phyloP scores from a whole-genome alignment of 2,797 vertebrate genomes.

The Propithecus deckenii region DNA sequence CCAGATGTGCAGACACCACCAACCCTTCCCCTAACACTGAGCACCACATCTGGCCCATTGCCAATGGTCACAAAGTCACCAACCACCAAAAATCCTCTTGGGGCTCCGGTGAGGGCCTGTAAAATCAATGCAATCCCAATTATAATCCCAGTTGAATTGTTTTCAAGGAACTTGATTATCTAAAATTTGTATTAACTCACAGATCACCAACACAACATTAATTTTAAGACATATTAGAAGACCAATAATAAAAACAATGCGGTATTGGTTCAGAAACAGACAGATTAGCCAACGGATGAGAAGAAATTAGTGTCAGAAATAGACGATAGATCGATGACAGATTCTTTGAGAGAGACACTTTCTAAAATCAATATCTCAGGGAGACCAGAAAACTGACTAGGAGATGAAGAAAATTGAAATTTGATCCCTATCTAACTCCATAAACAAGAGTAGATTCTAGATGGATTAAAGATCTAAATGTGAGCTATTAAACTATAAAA shows the following conservation, averaged over 20 bases:
- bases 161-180: conserved; percentile 30
- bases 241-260: not conserved
- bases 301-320: not conserved
- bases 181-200: not conserved
- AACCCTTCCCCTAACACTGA: not conserved
- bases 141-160: not conserved
- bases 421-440: not conserved
- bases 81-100: not conserved
- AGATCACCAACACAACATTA: not conserved
- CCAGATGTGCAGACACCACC: conserved; percentile 34
- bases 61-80: conserved; percentile 57
- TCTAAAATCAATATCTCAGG: not conserved
- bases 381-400: not conserved
- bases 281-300: not conserved
- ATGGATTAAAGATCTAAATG: not conserved
- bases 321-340: not conserved
- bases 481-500: not conserved
- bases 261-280: not conserved
- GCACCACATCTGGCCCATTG: not conserved
- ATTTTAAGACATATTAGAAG: conserved; percentile 10
- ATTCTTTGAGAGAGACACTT: not conserved
- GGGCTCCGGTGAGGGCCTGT: not conserved
- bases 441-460: not conserved
- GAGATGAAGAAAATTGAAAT: not conserved
- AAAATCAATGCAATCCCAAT: not conserved